Evolutionary conservation across 1,140 invertebrate species (phyloP).

Genomic region (Ceratina calcarata): DNA sequence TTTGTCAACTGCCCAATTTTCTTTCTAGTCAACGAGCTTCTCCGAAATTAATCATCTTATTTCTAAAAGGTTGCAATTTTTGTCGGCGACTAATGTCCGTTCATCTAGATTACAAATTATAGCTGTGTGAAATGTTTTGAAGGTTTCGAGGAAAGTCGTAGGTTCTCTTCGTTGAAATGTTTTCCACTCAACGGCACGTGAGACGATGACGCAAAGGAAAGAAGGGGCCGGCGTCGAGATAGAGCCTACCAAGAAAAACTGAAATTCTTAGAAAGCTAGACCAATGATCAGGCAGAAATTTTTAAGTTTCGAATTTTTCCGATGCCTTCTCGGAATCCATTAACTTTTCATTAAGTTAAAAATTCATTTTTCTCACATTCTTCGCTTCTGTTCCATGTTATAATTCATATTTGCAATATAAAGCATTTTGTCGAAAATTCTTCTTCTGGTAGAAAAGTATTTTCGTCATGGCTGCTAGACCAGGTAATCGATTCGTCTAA

Average conservation of each 20-base stretch:
- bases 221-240: neutral
- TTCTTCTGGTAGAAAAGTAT: neutral
- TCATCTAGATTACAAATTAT: neutral
- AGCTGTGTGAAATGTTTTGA: neutral
- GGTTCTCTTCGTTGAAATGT: no score
- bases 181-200: neutral
- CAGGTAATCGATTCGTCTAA: neutral
- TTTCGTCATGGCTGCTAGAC: neutral
- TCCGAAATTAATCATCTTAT: neutral
- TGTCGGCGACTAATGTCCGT: neutral
- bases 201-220: neutral
- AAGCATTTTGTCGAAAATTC: neutral
- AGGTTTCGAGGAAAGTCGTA: neutral
- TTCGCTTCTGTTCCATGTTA: no score
- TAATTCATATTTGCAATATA: no score
- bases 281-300: neutral
- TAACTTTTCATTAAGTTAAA: no score
- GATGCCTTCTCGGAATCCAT: neutral
- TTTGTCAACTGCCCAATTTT: no score
- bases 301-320: neutral
- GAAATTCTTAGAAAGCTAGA: neutral
- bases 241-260: slow-evolving; percentile 2
- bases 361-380: no score
- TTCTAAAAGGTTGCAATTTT: neutral
- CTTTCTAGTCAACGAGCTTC: neutral